Percentiles rank a stretch among this genome's conserved stretches.
These are phyloP conservation scores for Semotilus atromaculatus DNA, from an alignment of 2,797 vertebrate genomes.

Conservation along the genomic window DNA sequence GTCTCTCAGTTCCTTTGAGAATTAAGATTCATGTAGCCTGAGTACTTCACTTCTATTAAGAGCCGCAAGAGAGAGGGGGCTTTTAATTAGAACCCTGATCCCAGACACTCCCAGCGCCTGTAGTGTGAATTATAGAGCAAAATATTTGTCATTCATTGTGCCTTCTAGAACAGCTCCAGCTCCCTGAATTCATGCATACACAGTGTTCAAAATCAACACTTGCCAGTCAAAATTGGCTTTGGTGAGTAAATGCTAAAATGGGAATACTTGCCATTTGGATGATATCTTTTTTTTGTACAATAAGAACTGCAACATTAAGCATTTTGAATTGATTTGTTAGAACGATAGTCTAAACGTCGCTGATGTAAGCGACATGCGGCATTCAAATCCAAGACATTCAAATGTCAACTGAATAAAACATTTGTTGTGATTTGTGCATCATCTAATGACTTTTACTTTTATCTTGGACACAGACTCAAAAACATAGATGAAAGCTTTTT, in stretches of 20 bases:
- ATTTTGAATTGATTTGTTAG: background rate
- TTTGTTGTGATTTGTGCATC: background rate
- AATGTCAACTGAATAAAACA: background rate
- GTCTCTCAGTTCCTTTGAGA: constrained; percentile 11
- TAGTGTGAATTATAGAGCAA: background rate
- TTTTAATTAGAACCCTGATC: constrained; percentile 26
- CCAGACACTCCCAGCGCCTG: constrained; percentile 4
- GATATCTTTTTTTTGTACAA: background rate
- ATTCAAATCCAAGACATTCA: background rate
- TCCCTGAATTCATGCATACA: background rate
- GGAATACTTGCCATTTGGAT: background rate
- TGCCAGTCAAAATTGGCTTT: background rate
- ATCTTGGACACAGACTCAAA: background rate
- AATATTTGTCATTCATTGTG: background rate
- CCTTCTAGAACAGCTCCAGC: background rate
- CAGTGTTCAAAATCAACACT: background rate
- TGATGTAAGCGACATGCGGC: background rate
- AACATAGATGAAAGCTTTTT: no score
- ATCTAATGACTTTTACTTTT: constrained; percentile 1
- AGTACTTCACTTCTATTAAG: constrained; percentile 11
- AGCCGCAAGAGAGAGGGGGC: background rate
- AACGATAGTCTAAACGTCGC: background rate
- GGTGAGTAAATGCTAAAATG: background rate
- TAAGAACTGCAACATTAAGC: background rate
- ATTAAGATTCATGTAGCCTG: background rate